Base-by-base conservation (phyloP, 2,888 invertebrate genomes). In the Sarcophaga carnaria region DNA sequence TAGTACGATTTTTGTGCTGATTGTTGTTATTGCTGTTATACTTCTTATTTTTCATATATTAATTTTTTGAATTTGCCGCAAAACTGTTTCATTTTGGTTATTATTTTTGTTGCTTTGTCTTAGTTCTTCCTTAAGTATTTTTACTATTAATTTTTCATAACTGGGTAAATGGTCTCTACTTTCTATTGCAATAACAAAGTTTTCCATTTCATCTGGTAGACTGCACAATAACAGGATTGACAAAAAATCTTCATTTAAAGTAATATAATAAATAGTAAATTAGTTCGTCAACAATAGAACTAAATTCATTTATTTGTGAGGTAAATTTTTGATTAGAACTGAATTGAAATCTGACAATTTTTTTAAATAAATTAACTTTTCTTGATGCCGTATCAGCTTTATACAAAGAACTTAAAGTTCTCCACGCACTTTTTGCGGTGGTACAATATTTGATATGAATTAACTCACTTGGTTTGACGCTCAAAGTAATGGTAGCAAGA, bases 141-240 rank as follows among this genome's bases (percentile, higher is more conserved):
- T 88, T 1, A 79, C 37, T n/a, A 86, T 82, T 45, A 87, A 66
- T 47, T 69, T 47, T 12, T 85, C 74, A 14, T 49, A 71, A 62
- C 37, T 83, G 1, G 85, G 88, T 20, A 88, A 77, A 12, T 25
- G 8, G 60, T 83, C 85, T n/a, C 87, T 63, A 49, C 85, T 87
- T 62, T 87, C 83, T 12, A 87, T 80, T 54, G 87, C 83, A 0
- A 85, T 77, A 2, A 85, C 75, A 70, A 87, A 84, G 76, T 49
- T 72, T 62, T 83, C 87, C 77, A 83, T 86, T 80, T 86, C 83
- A 11, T 80, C 76, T 10, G 83, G 78, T 60, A 86, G 72, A 20
- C 77, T 72, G 45, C 88, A 85, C 5, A 88, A 60, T 17, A 88
- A 72, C 14, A 88, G 60, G 49, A 86, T 67, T 8, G 67, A 82